Evolutionary conservation across 2,888 invertebrate species (phyloP).

Genomic region (Allolobophora icterica): DNA sequence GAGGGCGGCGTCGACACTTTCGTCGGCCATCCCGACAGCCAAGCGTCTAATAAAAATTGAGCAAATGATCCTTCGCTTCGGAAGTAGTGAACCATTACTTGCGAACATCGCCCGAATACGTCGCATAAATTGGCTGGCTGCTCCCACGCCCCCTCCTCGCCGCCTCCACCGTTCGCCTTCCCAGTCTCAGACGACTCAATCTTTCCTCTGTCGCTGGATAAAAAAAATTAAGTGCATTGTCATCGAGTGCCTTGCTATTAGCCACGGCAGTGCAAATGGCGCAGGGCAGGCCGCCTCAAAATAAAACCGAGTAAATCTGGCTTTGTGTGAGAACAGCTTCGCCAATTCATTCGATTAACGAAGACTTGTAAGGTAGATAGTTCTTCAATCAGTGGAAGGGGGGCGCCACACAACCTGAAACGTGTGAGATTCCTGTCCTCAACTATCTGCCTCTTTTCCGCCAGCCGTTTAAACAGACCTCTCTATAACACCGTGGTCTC

Average conservation of each 20-base stretch:
- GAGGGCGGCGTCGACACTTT: background rate
- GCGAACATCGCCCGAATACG: constrained; percentile 17
- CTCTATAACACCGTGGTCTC: no score
- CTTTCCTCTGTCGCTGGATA: background rate
- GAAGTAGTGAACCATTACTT: constrained; percentile 8
- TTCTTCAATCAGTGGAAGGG: background rate
- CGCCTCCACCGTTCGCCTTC: background rate
- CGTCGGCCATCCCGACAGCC: background rate
- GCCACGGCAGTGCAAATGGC: background rate
- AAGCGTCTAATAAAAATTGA: constrained; percentile 10
- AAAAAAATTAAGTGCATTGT: constrained; percentile 8
- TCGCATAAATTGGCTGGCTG: constrained; percentile 17
- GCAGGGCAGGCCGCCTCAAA: background rate
- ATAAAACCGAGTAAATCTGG: background rate
- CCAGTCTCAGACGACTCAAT: background rate
- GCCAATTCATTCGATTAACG: background rate
- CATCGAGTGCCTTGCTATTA: background rate
- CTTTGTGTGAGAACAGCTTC: background rate
- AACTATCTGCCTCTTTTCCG: background rate
- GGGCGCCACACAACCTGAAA: background rate
- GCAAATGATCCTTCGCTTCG: constrained; percentile 17
- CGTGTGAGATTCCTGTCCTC: no score
- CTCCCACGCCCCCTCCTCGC: background rate
- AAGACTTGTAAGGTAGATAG: background rate
- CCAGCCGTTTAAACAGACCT: background rate